Conservation (phyloP, 2,113 vertebrate species). For the Cyphomyrus discorhynchus region DNA sequence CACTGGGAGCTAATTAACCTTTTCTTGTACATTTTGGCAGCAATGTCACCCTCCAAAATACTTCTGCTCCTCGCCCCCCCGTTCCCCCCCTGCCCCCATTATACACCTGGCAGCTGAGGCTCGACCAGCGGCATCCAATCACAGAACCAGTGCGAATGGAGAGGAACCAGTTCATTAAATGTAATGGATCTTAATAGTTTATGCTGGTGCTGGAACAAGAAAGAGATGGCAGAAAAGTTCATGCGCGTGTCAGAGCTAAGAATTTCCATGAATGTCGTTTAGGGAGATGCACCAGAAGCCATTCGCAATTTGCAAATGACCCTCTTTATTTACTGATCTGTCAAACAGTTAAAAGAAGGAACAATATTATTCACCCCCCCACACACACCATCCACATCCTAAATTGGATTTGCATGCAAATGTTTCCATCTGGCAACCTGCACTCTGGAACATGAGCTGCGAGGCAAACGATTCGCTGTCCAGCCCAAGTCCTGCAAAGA, state of each 20-base stretch:
- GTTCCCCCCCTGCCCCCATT: background rate
- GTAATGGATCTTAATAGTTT: background rate
- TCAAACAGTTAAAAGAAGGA: background rate
- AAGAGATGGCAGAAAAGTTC: background rate
- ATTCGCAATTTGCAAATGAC: constrained; percentile 19
- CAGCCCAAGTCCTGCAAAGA: constrained; percentile 41
- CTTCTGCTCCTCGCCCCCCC: background rate
- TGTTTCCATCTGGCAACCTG: background rate
- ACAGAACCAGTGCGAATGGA: background rate
- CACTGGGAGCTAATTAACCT: background rate
- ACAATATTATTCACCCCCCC: background rate
- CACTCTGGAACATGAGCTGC: constrained; percentile 28
- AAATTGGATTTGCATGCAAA: constrained; percentile 16
- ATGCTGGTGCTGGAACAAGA: background rate
- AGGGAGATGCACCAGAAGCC: background rate
- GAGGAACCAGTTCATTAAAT: background rate
- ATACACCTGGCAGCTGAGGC: background rate
- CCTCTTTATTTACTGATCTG: constrained; percentile 25
- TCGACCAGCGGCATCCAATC: background rate
- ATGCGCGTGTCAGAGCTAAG: too few species aligned
- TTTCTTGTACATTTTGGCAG: background rate
- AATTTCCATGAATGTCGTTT: background rate
- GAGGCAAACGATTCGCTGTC: constrained; percentile 33
- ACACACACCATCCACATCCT: background rate
- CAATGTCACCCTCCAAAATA: background rate